A percentile compares a stretch with the other conserved stretches of the same genome.
These are phyloP conservation scores for Papilio aristodemus DNA, from an alignment of 1,140 invertebrate species.

Conservation along the genomic window DNA sequence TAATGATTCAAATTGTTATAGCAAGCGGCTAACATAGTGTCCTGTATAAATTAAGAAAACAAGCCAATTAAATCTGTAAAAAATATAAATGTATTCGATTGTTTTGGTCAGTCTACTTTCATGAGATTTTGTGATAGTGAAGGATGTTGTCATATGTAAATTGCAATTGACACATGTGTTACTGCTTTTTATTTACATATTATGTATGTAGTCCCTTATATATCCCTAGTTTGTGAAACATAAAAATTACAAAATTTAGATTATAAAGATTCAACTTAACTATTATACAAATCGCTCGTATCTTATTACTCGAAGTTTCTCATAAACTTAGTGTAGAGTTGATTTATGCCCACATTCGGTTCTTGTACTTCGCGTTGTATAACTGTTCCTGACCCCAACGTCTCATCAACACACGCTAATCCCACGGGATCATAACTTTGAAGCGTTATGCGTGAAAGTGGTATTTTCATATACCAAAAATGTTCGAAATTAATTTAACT, in stretches of 20 bases:
- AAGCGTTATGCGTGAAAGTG: slow-evolving; percentile 39
- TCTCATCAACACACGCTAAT: slow-evolving; percentile 72
- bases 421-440: slow-evolving; percentile 49
- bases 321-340: slow-evolving; percentile 56
- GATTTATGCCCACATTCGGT: slow-evolving; percentile 68
- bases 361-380: slow-evolving; percentile 62
- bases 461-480: slow-evolving; percentile 32
- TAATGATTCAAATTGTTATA: background rate
- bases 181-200: too few relatives aligned
- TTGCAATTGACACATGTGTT: too few relatives aligned
- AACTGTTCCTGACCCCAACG: slow-evolving; percentile 71
- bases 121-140: too few relatives aligned
- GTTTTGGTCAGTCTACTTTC: too few relatives aligned
- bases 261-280: slow-evolving; percentile 2
- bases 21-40: too few relatives aligned
- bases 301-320: slow-evolving; percentile 39
- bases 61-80: too few relatives aligned
- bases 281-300: slow-evolving; percentile 16
- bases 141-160: too few relatives aligned
- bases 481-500: slow-evolving; percentile 32
- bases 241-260: background rate
- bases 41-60: too few relatives aligned
- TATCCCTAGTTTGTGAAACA: too few relatives aligned
- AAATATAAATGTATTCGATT: too few relatives aligned
- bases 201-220: too few relatives aligned